phyloP scores from a whole-genome alignment of 2,113 vertebrate genomes.

The Nycticorax nycticorax region DNA sequence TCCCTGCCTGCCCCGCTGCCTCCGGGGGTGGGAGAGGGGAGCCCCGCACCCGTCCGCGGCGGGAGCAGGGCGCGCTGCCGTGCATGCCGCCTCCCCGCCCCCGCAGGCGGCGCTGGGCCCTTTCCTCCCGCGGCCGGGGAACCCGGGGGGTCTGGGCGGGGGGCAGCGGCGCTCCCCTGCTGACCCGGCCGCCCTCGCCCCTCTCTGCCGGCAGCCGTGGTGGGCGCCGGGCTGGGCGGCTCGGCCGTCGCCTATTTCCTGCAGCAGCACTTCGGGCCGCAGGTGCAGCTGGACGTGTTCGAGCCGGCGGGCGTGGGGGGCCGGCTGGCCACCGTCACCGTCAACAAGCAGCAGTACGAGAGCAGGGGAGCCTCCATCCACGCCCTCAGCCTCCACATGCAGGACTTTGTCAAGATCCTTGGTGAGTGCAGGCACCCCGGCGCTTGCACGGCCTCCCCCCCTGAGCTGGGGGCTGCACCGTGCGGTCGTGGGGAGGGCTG shows the following conservation, averaged over 20 bases:
- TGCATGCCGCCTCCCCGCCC: too few relatives aligned
- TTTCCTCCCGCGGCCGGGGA: too few relatives aligned
- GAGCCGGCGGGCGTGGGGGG: slow-evolving; percentile 88
- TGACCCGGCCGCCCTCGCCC: not conserved
- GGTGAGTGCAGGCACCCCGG: slow-evolving; percentile 70
- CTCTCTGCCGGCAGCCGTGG: slow-evolving; percentile 79
- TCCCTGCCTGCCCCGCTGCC: not conserved
- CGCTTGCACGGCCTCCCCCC: fast-evolving
- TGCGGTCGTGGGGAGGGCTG: not conserved
- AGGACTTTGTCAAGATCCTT: slow-evolving; percentile 93
- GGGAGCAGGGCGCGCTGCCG: not conserved
- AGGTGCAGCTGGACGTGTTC: slow-evolving; percentile 91
- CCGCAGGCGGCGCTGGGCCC: not conserved
- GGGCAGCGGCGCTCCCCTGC: not conserved
- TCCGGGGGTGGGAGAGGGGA: not conserved
- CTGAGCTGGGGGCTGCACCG: not conserved
- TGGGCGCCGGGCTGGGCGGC: slow-evolving; percentile 93
- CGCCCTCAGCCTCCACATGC: slow-evolving; percentile 95
- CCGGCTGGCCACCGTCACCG: slow-evolving; percentile 89
- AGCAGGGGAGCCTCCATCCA: slow-evolving; percentile 92
- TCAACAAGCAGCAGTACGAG: slow-evolving; percentile 94
- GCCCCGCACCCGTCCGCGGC: not conserved
- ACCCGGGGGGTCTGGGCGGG: not conserved
- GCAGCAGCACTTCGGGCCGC: slow-evolving; percentile 94
- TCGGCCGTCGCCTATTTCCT: slow-evolving; percentile 90